A percentile compares a stretch with the other conserved stretches of the same genome.
phyloP scores from a whole-genome alignment of 2,888 invertebrate species.

The Itoplectis maculator region DNA sequence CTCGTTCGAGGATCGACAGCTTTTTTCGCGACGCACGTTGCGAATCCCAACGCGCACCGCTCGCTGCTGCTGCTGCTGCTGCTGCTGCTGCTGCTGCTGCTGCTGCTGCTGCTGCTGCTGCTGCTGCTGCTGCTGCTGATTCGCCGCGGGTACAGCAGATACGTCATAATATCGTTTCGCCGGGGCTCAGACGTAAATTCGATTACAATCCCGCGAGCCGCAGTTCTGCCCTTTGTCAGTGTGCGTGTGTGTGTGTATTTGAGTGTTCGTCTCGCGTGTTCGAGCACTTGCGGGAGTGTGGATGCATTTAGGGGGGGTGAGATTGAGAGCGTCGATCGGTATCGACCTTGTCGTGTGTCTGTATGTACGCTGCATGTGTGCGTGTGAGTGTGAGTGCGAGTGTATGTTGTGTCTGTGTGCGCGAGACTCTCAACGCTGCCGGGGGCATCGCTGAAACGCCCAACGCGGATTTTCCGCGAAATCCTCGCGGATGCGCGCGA shows the following conservation, averaged over 20 bases:
- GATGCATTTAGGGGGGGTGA: conserved; percentile 45
- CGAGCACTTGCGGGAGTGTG: conserved; percentile 12
- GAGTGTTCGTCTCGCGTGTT: background rate
- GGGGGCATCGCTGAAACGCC: conserved; percentile 27
- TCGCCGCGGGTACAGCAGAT: background rate
- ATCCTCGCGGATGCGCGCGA: conserved; percentile 13
- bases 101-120: too few relatives aligned
- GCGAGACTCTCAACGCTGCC: background rate
- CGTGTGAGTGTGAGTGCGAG: background rate
- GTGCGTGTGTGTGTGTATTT: background rate
- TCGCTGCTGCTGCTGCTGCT: too few relatives aligned
- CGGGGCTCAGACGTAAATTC: conserved; percentile 51
- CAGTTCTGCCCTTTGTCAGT: conserved; percentile 7
- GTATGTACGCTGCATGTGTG: conserved; percentile 6
- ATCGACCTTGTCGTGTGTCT: conserved; percentile 22
- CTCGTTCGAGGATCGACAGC: too few relatives aligned
- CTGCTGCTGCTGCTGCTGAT: too few relatives aligned
- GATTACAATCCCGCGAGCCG: conserved; percentile 54
- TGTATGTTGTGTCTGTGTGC: background rate
- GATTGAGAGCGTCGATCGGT: conserved; percentile 20
- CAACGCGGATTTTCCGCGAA: conserved; percentile 18
- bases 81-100: too few relatives aligned
- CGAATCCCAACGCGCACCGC: background rate
- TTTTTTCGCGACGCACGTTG: background rate
- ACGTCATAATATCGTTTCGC: conserved; percentile 54